Conservation (phyloP, 37 sponge, comb jelly and placozoan species). For the Mnemiopsis leidyi region DNA sequence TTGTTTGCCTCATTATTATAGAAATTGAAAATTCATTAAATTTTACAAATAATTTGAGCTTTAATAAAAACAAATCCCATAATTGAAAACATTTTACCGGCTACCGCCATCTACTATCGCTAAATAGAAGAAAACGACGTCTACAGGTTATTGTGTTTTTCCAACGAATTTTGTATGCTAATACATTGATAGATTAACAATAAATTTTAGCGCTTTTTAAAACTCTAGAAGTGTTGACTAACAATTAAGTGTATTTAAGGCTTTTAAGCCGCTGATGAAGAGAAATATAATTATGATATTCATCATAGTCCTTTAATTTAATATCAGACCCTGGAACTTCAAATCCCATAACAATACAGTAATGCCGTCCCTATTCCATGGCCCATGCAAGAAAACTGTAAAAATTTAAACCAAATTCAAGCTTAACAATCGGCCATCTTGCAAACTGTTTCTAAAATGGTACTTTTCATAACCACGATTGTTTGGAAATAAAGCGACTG, state of each 20-base stretch:
- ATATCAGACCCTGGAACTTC: not conserved
- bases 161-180: too few relatives aligned
- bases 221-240: too few relatives aligned
- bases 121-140: too few relatives aligned
- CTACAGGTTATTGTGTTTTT: too few relatives aligned
- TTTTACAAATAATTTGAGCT: not conserved
- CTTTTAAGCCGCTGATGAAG: not conserved
- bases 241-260: too few relatives aligned
- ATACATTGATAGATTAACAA: too few relatives aligned
- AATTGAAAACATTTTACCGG: not conserved
- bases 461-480: too few relatives aligned
- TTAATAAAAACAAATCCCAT: not conserved
- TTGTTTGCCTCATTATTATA: too few relatives aligned
- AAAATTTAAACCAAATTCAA: not conserved
- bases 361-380: not conserved
- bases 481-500: too few relatives aligned
- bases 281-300: not conserved
- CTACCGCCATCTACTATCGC: too few relatives aligned
- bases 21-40: not conserved
- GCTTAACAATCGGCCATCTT: not conserved
- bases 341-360: not conserved
- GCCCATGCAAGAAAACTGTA: not conserved
- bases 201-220: too few relatives aligned
- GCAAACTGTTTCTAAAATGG: too few relatives aligned
- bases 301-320: not conserved